Base-by-base conservation (phyloP, 2,888 invertebrate genomes). In the Erannis defoliaria region DNA sequence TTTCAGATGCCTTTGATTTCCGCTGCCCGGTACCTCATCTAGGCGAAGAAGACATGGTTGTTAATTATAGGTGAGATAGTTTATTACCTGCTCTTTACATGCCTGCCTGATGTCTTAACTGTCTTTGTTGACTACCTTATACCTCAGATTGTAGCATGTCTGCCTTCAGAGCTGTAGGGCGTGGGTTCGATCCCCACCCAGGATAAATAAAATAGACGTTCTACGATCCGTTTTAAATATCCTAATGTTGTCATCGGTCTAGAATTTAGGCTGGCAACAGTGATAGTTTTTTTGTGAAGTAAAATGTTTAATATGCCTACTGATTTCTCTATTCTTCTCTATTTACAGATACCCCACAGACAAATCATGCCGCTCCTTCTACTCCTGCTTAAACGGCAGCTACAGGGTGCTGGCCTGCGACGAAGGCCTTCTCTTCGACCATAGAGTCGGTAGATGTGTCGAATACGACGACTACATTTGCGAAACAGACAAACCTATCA, bases 371-470 rank as follows among this genome's bases (percentile, higher is more conserved):
- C 79, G 69, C 72, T 78, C 78, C 58, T 89, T 89, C 81, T 86
- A 75, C 80, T 80, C 86, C 0, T 89, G 89, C 64, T 67, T 78
- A 43, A 55, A 62, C 1, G 86, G 87, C 0, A 73, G 63, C 5
- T 80, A 84, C 0, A 82, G 86, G 5, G 73, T 89, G 12, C 76
- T 89, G 19, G 77, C 78, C 46, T 89, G 89, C 48, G 89, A 89
- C 65, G 45, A 71, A 1, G 89, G 89, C 1, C 76, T 78, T 12
- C 84, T 82, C 8, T 89, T 89, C 72, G 83, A 88, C 62, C 37
- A 74, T 14, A 59, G 31, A 18, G 57, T 69, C 1, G 81, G 80
- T 10, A 76, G 67, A 18, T 87, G 88, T 65, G 71, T 77, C 16
- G 74, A 46, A 19, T 18, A 82, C 49, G 75, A 75, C 0, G 74